Conservation (phyloP, 1,140 invertebrate species). For the Brachionus koreanus region DNA sequence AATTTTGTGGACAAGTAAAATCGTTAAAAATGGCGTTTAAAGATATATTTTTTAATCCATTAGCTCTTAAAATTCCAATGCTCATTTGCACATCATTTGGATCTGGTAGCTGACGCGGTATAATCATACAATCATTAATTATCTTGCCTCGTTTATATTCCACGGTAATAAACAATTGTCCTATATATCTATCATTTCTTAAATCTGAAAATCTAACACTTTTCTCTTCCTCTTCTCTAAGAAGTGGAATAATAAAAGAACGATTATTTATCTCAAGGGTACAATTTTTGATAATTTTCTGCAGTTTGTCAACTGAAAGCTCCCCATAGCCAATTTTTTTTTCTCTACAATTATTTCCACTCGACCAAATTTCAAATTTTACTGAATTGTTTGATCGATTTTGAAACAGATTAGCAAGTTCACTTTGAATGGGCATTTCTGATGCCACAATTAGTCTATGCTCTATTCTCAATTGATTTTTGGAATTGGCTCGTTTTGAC, state of each 20-base stretch:
- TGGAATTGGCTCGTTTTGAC: not conserved
- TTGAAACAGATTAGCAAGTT: not conserved
- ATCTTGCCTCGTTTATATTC: constrained; percentile 1
- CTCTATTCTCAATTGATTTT: not conserved
- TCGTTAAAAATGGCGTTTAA: not conserved
- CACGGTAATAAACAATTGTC: not conserved
- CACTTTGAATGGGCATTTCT: not conserved
- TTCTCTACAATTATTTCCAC: not conserved
- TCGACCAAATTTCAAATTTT: constrained; percentile 9
- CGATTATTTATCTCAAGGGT: not conserved
- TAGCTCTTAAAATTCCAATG: not conserved
- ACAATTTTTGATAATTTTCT: not conserved
- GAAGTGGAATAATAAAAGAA: constrained; percentile 5
- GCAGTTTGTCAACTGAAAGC: not conserved
- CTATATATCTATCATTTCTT: not conserved
- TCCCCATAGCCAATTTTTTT: not conserved
- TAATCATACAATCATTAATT: not conserved
- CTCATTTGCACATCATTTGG: not conserved
- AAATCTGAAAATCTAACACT: not conserved
- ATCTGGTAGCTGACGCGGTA: not conserved
- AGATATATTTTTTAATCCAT: not conserved
- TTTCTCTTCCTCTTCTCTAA: not conserved
- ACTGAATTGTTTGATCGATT: not conserved
- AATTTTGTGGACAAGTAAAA: not conserved
- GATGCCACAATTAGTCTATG: not conserved